Percentiles rank a stretch among this genome's conserved stretches.
phyloP scores from a whole-genome alignment of 2,888 invertebrate species.

The Acronicta alni region DNA sequence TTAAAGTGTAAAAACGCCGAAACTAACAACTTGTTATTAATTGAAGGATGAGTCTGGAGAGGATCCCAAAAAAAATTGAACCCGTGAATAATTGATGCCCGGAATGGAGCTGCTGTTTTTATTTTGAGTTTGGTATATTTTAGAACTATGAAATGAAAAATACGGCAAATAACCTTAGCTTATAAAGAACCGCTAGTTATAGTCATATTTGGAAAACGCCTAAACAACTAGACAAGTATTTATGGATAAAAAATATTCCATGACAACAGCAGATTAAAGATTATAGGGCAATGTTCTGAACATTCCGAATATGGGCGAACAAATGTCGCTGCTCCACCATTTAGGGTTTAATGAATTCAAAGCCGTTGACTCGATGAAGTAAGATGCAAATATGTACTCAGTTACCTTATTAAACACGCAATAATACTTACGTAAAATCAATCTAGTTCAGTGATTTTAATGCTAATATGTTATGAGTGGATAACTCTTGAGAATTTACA shows the following conservation, averaged over 20 bases:
- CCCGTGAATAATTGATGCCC: slow-evolving; percentile 29
- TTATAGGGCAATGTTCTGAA: slow-evolving; percentile 67
- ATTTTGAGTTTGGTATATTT: slow-evolving; percentile 19
- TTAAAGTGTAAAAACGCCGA: slow-evolving; percentile 1
- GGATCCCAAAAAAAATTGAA: slow-evolving; percentile 9
- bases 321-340: slow-evolving; percentile 63
- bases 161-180: slow-evolving; percentile 19
- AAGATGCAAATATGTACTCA: slow-evolving; percentile 54
- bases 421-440: slow-evolving; percentile 57
- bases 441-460: slow-evolving; percentile 52
- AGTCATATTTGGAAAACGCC: slow-evolving; percentile 42
- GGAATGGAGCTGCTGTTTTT: slow-evolving; percentile 21
- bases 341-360: slow-evolving; percentile 68
- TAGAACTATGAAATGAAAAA: slow-evolving; percentile 20
- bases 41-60: slow-evolving; percentile 22
- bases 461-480: slow-evolving; percentile 43
- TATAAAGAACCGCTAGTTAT: slow-evolving; percentile 34
- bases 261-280: slow-evolving; percentile 65
- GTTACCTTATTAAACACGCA: slow-evolving; percentile 51
- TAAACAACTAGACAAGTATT: slow-evolving; percentile 38
- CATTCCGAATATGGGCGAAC: slow-evolving; percentile 65
- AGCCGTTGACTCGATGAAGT: slow-evolving; percentile 62
- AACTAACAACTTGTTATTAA: slow-evolving; percentile 15
- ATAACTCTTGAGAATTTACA: slow-evolving; percentile 29
- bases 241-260: slow-evolving; percentile 51